Evolutionary conservation across 2,888 invertebrate genomes (phyloP).

Genomic region (Hedya salicella): DNA sequence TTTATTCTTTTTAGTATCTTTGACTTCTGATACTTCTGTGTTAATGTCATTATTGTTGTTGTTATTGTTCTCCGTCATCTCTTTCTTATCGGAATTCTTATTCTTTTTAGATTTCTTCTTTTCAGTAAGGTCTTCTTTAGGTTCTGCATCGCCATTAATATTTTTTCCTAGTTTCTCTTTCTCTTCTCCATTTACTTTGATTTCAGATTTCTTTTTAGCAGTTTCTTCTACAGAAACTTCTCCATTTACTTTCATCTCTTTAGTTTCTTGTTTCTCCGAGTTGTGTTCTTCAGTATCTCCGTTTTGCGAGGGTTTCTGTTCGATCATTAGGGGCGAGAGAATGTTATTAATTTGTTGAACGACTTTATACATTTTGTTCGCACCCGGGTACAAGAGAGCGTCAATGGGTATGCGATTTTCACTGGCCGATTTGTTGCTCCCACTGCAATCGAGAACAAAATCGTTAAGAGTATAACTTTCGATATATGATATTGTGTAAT

Average conservation of each 20-base stretch:
- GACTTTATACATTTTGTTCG: conserved; percentile 63
- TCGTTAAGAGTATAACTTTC: not conserved
- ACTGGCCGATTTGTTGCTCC: conserved; percentile 54
- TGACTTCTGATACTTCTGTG: conserved; percentile 35
- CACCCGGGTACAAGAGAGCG: conserved; percentile 48
- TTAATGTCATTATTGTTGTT: conserved; percentile 22
- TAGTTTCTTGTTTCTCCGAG: conserved; percentile 42
- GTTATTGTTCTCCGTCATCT: conserved; percentile 28
- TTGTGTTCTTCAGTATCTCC: conserved; percentile 42
- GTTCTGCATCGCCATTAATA: conserved; percentile 47
- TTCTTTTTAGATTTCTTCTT: conserved; percentile 48
- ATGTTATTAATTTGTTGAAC: conserved; percentile 49
- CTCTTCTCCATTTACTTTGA: conserved; percentile 15
- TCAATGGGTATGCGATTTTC: conserved; percentile 50
- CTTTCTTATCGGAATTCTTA: conserved; percentile 45
- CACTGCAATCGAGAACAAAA: too few relatives aligned
- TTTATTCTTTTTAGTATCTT: conserved; percentile 47
- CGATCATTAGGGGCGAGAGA: conserved; percentile 24
- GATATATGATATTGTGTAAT: not conserved
- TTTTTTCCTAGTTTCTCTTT: conserved; percentile 26
- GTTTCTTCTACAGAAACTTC: not conserved
- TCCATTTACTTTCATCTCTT: not conserved
- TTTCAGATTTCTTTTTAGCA: not conserved
- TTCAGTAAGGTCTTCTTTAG: conserved; percentile 6
- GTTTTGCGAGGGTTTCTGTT: conserved; percentile 24